Conservation (phyloP, 2,113 vertebrate species). For the Callionymus lyra region DNA sequence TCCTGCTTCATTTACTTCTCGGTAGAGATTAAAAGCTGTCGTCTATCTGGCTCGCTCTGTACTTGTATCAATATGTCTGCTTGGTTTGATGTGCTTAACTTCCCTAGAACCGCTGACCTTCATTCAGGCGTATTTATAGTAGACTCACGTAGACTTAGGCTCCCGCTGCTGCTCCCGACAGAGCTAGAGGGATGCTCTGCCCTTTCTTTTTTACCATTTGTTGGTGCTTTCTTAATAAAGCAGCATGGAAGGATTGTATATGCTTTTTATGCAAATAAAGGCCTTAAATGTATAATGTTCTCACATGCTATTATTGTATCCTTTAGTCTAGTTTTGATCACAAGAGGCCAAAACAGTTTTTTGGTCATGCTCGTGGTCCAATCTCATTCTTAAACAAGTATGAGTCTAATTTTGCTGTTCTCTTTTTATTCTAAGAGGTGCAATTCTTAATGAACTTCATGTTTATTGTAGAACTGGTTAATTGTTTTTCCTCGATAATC, state of each 20-base stretch:
- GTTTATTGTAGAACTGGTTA: no score
- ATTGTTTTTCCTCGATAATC: no score
- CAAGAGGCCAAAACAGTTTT: slow-evolving; percentile 8
- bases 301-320: slow-evolving; percentile 38
- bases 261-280: no score
- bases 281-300: no score
- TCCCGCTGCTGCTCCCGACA: slow-evolving; percentile 13
- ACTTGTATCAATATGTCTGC: slow-evolving; percentile 27
- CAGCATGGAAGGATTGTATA: not conserved
- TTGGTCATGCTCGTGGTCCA: no score
- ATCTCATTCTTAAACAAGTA: no score
- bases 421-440: no score
- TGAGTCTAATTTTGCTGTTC: no score
- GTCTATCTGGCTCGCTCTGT: slow-evolving; percentile 5
- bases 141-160: slow-evolving; percentile 47
- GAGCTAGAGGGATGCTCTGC: slow-evolving; percentile 30
- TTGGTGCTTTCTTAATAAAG: slow-evolving; percentile 22
- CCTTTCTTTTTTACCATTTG: slow-evolving; percentile 38
- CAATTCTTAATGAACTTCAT: no score
- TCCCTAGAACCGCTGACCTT: slow-evolving; percentile 46
- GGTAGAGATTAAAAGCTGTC: slow-evolving; percentile 34
- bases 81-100: slow-evolving; percentile 3
- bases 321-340: slow-evolving; percentile 16
- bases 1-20: slow-evolving; percentile 34
- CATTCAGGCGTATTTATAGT: slow-evolving; percentile 58